phyloP scores from a whole-genome alignment of 2,888 invertebrate genomes.

The Nemoura dubitans region DNA sequence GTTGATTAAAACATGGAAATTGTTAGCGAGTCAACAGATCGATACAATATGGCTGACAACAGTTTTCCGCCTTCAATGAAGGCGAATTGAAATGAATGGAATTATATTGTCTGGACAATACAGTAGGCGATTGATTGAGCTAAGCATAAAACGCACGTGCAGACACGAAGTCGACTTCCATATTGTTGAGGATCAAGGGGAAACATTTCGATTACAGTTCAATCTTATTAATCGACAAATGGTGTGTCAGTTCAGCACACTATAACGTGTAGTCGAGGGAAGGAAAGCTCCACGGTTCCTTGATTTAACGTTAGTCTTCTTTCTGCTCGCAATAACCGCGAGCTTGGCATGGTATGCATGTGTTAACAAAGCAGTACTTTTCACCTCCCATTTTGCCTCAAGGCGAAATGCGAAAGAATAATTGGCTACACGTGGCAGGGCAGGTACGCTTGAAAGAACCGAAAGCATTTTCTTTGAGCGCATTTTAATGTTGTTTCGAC shows the following conservation, averaged over 20 bases:
- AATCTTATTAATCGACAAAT: not conserved
- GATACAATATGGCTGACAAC: too few relatives aligned
- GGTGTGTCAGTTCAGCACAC: too few relatives aligned
- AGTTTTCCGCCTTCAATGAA: not conserved
- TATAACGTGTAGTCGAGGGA: not conserved
- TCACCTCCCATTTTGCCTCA: not conserved
- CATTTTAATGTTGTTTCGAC: not conserved
- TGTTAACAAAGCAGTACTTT: not conserved
- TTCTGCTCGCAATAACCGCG: not conserved
- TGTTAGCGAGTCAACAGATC: not conserved
- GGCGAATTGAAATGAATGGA: not conserved
- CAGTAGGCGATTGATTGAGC: not conserved
- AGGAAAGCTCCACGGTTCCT: not conserved
- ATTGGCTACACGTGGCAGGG: slow-evolving; percentile 1
- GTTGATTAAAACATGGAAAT: not conserved
- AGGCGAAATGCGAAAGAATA: not conserved
- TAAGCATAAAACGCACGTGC: not conserved
- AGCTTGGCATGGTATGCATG: not conserved
- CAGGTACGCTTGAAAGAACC: not conserved
- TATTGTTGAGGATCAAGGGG: not conserved
- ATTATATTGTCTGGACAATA: not conserved
- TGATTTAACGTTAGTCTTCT: not conserved
- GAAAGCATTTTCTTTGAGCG: not conserved
- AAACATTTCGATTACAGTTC: not conserved
- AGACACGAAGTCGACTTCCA: not conserved